Base-by-base conservation (phyloP, 2,888 invertebrate genomes). In the Erebia epiphron region DNA sequence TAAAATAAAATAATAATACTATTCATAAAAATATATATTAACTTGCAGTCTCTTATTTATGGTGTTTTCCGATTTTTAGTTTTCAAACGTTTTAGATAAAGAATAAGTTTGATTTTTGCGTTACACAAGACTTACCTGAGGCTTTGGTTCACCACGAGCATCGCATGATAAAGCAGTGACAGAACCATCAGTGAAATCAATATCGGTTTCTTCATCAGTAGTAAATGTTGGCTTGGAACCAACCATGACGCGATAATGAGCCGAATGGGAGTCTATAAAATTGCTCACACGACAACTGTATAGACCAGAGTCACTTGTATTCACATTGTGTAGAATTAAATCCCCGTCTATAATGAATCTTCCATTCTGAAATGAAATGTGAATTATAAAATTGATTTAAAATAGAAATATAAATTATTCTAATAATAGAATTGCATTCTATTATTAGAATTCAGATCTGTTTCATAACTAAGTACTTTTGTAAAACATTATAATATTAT, bases 221-320 rank as follows among this genome's bases (percentile, higher is more conserved):
- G 21, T 26, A 43, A 90, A 89, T 1, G 8, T 68, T 1, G 88
- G 89, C 63, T 82, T 83, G 5, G 35, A 76, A n/a, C 83, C 86
- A 21, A 89, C 79, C 5, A 57, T 76, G 1, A 90, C 77, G 16
- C 73, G 65, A 1, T 78, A 78, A 49, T 80, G 74, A 1, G 73
- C 78, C 8, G 84, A 79, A 0, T 58, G 62, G 0, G 86, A 78
- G 0, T 58, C 77, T 0, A 13, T 16, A 1, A 79, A 78, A 60
- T 77, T 77, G 68, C 83, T 85, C 0, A 88, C 82, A 14, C 86
- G 80, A 67, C 90, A 90, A 0, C 81, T 83, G 68, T 90, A 90
- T 0, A 80, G 43, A 0, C 88, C 90, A 0, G 80, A 72, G 41
- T 89, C 85, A 1, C 69, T 61, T 8, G 43, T 1, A 52, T 71